Percentiles rank a stretch among this genome's conserved stretches.
phyloP scores from a whole-genome alignment of 2,888 invertebrate species.

The Eristalinus sepulchralis region DNA sequence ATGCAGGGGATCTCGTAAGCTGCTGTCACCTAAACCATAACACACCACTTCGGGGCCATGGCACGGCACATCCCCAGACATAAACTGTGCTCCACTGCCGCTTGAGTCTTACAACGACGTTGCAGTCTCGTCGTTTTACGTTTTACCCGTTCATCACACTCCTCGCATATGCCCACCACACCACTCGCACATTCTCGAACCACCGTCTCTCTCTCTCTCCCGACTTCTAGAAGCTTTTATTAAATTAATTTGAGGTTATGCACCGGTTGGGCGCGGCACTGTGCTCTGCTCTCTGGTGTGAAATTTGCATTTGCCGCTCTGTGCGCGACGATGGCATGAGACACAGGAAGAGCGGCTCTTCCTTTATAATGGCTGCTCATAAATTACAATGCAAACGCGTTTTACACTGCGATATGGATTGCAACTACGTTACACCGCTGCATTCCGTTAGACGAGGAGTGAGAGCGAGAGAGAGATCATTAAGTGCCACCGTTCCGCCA shows the following conservation, averaged over 20 bases:
- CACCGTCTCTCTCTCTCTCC: constrained; percentile 8
- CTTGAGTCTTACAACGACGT: not conserved
- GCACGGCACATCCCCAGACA: constrained; percentile 15
- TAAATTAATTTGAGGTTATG: constrained; percentile 71
- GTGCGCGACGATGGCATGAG: not conserved
- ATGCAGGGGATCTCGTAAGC: constrained; percentile 34
- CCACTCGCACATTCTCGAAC: constrained; percentile 20
- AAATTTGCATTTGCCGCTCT: constrained; percentile 62
- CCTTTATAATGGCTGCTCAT: constrained; percentile 32
- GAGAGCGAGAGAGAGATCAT: constrained; percentile 20
- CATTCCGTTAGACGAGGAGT: not conserved
- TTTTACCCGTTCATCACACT: constrained; percentile 54
- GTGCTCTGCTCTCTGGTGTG: constrained; percentile 54
- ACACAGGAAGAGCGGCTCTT: constrained; percentile 57
- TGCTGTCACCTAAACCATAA: constrained; percentile 56
- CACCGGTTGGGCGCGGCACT: constrained; percentile 53
- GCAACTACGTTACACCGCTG: constrained; percentile 12
- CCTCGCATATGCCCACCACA: constrained; percentile 41
- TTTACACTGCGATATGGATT: constrained; percentile 36
- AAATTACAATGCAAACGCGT: constrained; percentile 57
- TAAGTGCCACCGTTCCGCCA: constrained; percentile 4
- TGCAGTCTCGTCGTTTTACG: constrained; percentile 16
- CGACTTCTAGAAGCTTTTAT: constrained; percentile 56
- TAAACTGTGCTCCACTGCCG: not conserved
- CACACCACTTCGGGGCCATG: constrained; percentile 13